These are phyloP conservation scores for Leiothrix lutea DNA, from an alignment of 2,113 vertebrate genomes.

Conservation along the genomic window DNA sequence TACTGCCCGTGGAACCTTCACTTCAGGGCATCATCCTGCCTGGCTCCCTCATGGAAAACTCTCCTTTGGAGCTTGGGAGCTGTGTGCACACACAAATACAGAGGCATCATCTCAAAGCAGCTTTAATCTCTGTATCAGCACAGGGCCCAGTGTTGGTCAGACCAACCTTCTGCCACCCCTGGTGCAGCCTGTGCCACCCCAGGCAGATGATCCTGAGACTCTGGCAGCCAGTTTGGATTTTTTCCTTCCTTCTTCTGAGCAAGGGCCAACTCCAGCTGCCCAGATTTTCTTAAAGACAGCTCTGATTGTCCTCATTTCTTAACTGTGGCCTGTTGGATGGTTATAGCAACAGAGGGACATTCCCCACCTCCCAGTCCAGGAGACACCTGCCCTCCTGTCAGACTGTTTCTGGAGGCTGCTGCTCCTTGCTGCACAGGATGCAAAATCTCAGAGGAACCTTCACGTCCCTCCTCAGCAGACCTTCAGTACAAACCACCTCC, in stretches of 20 bases:
- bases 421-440: rapidly evolving
- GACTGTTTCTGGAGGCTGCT: not conserved
- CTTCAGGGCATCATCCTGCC: not conserved
- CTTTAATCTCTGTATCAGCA: not conserved
- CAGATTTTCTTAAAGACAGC: not conserved
- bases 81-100: rapidly evolving
- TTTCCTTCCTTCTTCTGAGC: not conserved
- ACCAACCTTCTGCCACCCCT: not conserved
- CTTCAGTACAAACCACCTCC: not conserved
- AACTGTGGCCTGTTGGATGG: not conserved
- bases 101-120: not conserved
- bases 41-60: rapidly evolving
- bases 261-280: not conserved
- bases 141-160: rapidly evolving
- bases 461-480: not conserved
- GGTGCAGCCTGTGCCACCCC: not conserved
- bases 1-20: rapidly evolving
- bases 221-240: not conserved
- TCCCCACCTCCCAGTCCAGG: not conserved
- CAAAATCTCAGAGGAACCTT: not conserved
- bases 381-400: not conserved
- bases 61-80: not conserved
- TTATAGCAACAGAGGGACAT: not conserved
- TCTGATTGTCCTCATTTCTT: not conserved
- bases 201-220: not conserved